Base-by-base conservation (phyloP, 2,113 vertebrate genomes). In the Emydura subglobosa region DNA sequence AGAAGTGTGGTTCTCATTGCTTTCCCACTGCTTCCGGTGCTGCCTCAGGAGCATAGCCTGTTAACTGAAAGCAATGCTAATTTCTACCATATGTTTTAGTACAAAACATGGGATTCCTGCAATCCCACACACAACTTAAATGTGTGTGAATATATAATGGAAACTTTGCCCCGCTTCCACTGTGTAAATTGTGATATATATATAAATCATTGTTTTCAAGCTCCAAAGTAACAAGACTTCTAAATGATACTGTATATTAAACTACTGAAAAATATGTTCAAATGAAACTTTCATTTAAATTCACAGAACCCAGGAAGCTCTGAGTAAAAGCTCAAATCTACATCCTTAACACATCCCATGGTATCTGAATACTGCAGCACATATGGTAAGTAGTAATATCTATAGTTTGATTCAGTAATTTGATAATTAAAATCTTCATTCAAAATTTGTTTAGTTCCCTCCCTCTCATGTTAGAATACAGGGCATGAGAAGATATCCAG, bases 21-120 rank as follows among this genome's bases (percentile, higher is more conserved):
- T 94, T 96, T 92, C 85, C 85, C 0, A 2, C 87, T 95, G 96
- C 89, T 97, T 97, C 96, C 94, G 87, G 96, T 97, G 94, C 89
- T 97, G 96, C 94, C 97, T 96, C 92, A 90, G 96, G 97, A 97
- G 96, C 89, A 92, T 96, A 95, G 94, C 89, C 89, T 95, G 87
- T 87, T 97, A 94, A 97, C 94, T 96, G 39, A 92, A 97, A 97
- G 95, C 96, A 96, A 92, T 94, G 95, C 94, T 97, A 95, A 97
- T 97, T 89, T 95, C 93, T 96, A 90, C 96, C 97, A 96, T 97
- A 97, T 96, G 97, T 95, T 97, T 97, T 92, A 65, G 87, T 94
- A 51, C 85, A 83, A 97, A 93, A 86, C 84, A 79, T 0, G 0
- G 49, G 86, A 93, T 95, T 95, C 87, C 83, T 95, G 94, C 93